Evolutionary conservation across 2,797 vertebrate species (phyloP), one percentile per base, ranked within the genome.

Genomic region (Sebastes umbrosus): DNA sequence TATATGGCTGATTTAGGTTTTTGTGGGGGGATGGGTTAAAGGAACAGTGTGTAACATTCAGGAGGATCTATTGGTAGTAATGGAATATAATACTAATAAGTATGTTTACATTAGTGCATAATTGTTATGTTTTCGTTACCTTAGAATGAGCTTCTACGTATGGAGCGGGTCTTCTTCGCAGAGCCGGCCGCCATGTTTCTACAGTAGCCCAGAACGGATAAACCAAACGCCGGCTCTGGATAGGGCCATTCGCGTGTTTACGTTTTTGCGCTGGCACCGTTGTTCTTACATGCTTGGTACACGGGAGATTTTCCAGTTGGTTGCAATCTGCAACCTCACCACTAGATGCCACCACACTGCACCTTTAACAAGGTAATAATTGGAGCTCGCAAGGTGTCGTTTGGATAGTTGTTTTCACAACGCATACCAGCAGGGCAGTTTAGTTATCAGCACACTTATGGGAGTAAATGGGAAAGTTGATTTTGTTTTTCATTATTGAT

Each of bases 221-320:
- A 43, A 43, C 14, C 14, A 18, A 43, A 43, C 14, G 14, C 39
- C 39, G 39, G 6, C 39, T 43, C 39, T 43, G 39, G 3, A 43
- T 43, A 18, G 14, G 0, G 39, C 39, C 39, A 43, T 43, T 43
- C 39, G 3, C 6, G 6, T 18, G 39, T 0, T 43, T 7, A 43
- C 39, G 14, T 43, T 43, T 43, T 43, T 43, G 13, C 14, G 39
- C 39, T 16, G 39, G 6, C 14, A 43, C 1, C 1, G 39, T 43
- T 2, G 0, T 46, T 46, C 43, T 20, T 8, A 46, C 43, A 8
- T 0, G 43, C 43, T 46, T 46, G 0, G 3, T 4, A 46, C 43
- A 8, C 16, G 16, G 7, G 1, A 46, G 16, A 46, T 0, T 18
- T 18, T 46, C 7, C 0, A 46, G 3, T 46, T 46, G 43, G 43